Base-by-base conservation (phyloP, 1,140 invertebrate genomes). In the Macrobrachium nipponense region DNA sequence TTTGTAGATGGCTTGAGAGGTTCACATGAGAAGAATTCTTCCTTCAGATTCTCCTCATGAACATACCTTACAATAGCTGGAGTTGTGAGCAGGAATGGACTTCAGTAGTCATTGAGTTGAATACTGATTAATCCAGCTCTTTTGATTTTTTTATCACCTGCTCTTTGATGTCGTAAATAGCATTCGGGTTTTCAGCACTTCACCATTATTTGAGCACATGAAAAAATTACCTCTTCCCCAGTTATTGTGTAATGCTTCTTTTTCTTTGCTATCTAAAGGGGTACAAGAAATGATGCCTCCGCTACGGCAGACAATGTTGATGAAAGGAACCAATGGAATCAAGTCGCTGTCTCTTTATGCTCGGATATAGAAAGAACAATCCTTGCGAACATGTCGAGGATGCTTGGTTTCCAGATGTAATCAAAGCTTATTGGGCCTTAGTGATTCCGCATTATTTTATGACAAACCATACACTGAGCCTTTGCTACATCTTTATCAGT, bases 261-360 rank as follows among this genome's bases (percentile, higher is more conserved):
- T 77, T 84, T 61, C 75, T 79, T 85, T 85, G 62, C 82, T 78
- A 78, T 85, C 66, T 78, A 61, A 66, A 78, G 62, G 73, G 82
- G 66, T 51, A 85, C 75, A 85, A 66, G 62, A 85, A 85, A 85
- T 85, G 76, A 85, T 66, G 82, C 73, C 82, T 85, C 82, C 73
- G 68, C 76, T 85, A 58, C 73, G 18, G 82, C 82, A 85, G 82
- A 20, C 51, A 8, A 68, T 78, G 59, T 51, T 85, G 73, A 78
- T 85, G 73, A 68, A 79, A 51, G 61, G 75, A 85, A 36, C 4
- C 27, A 36, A 36, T 1, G 61, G 75, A 85, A 36, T 36, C 27
- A 36, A 36, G 27, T 36, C 27, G 27, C 4, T 36, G 27, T 36
- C 27, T 82, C 81, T 82, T n/a, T n/a, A n/a, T n/a, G n/a, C n/a